Percentiles rank a stretch among this genome's conserved stretches.
phyloP scores from a whole-genome alignment of 1,140 invertebrate species.

The Carposina sasakii region DNA sequence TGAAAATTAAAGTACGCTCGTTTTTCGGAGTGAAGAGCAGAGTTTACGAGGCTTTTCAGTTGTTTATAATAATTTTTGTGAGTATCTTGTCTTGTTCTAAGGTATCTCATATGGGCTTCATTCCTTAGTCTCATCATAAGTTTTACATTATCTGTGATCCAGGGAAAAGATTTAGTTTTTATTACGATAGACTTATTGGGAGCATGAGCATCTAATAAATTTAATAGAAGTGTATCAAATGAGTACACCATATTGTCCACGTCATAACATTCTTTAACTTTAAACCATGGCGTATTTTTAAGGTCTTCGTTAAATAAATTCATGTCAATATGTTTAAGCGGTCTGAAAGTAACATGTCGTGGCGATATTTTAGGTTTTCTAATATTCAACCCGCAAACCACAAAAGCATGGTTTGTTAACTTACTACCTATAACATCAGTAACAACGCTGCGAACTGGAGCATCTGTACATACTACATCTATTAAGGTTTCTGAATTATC shows the following conservation, averaged over 20 bases:
- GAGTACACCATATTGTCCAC: background rate
- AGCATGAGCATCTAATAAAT: conserved; percentile 2
- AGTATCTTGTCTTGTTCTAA: background rate
- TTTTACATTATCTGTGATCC: conserved; percentile 22
- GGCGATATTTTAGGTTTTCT: conserved; percentile 6
- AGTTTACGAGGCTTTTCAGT: conserved; percentile 17
- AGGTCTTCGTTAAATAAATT: conserved; percentile 6
- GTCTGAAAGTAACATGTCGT: conserved; percentile 9
- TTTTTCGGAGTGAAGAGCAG: conserved; percentile 18
- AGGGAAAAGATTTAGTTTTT: background rate
- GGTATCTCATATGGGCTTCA: conserved; percentile 10
- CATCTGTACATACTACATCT: conserved; percentile 6
- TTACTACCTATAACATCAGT: background rate
- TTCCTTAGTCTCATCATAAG: conserved; percentile 25
- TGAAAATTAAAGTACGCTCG: conserved; percentile 22
- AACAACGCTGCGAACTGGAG: background rate
- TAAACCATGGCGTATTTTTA: background rate
- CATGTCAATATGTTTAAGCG: conserved; percentile 12
- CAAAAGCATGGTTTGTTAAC: conserved; percentile 4
- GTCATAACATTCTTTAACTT: background rate
- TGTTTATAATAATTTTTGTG: conserved; percentile 19
- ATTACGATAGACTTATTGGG: background rate
- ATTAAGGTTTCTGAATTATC: background rate
- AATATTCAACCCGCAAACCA: conserved; percentile 11
- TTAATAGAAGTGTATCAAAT: background rate